Conservation (phyloP, 2,888 invertebrate genomes). For the Dynastes tityus region DNA sequence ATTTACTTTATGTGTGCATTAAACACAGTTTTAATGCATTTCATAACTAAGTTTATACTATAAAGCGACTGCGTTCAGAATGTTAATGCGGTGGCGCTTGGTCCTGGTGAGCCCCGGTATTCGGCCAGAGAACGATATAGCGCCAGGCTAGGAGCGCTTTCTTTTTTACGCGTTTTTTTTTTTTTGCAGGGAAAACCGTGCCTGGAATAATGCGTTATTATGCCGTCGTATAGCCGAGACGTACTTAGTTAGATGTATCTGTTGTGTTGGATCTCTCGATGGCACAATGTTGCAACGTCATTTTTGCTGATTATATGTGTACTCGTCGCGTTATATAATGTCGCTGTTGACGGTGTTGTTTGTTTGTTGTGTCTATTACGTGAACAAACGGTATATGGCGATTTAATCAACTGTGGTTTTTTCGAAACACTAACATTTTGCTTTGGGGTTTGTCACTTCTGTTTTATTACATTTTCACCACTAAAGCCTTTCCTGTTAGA, state of each 20-base stretch:
- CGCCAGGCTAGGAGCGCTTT: background rate
- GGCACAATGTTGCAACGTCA: background rate
- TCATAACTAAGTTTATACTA: conserved; percentile 67
- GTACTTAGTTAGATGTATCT: background rate
- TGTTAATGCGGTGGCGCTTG: conserved; percentile 62
- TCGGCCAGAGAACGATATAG: background rate
- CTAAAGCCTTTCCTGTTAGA: too few relatives aligned
- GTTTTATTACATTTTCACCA: too few relatives aligned
- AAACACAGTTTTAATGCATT: conserved; percentile 65
- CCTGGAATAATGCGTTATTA: conserved; percentile 13
- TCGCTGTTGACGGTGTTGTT: too few relatives aligned
- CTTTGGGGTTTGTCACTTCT: too few relatives aligned
- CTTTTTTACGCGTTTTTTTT: background rate
- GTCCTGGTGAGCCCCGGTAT: background rate
- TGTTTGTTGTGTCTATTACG: too few relatives aligned
- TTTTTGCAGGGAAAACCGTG: conserved; percentile 11
- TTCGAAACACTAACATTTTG: too few relatives aligned
- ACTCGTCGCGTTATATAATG: too few relatives aligned
- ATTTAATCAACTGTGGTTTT: too few relatives aligned
- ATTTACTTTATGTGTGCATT: conserved; percentile 65
- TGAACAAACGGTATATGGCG: too few relatives aligned
- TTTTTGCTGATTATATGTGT: too few relatives aligned
- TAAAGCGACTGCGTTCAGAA: conserved; percentile 65
- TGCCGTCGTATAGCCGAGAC: background rate
- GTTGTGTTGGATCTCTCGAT: background rate